These are phyloP conservation scores for Anguilla marmorata DNA, from an alignment of 2,797 vertebrate genomes.

Conservation along the genomic window DNA sequence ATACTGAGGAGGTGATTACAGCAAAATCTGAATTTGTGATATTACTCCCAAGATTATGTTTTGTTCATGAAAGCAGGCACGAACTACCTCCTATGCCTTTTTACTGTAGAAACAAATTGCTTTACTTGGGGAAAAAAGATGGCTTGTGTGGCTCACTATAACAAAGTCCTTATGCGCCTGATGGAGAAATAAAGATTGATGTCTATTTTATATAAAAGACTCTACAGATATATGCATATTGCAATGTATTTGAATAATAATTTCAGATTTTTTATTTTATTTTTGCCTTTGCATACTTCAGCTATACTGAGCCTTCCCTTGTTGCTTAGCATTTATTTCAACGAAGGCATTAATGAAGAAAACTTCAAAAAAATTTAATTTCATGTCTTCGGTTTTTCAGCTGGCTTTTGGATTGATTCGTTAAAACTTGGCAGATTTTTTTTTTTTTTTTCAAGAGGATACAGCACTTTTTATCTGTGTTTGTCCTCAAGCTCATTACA, in stretches of 20 bases:
- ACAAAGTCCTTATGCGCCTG: not conserved
- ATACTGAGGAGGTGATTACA: not conserved
- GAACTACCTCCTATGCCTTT: not conserved
- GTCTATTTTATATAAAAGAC: not conserved
- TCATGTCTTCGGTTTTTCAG: not conserved
- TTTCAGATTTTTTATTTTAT: not conserved
- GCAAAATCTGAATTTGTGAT: not conserved
- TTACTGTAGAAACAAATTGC: not conserved
- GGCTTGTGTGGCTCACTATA: not conserved
- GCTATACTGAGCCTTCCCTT: not conserved
- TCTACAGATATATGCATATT: not conserved
- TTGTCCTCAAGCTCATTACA: constrained; percentile 17
- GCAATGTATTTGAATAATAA: not conserved
- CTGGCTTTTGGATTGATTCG: constrained; percentile 7
- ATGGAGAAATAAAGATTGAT: not conserved
- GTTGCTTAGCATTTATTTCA: not conserved
- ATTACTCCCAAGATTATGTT: not conserved
- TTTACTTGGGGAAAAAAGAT: not conserved
- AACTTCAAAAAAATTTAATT: constrained; percentile 6
- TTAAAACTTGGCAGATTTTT: not conserved
- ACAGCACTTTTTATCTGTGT: constrained; percentile 9
- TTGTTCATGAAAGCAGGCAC: not conserved
- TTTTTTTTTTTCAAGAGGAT: not conserved
- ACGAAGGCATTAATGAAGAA: not conserved
- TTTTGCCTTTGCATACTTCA: not conserved